Percentiles rank a stretch among this genome's conserved stretches.
These are phyloP conservation scores for Lagria hirta DNA, from an alignment of 2,888 invertebrate species.

Conservation along the genomic window DNA sequence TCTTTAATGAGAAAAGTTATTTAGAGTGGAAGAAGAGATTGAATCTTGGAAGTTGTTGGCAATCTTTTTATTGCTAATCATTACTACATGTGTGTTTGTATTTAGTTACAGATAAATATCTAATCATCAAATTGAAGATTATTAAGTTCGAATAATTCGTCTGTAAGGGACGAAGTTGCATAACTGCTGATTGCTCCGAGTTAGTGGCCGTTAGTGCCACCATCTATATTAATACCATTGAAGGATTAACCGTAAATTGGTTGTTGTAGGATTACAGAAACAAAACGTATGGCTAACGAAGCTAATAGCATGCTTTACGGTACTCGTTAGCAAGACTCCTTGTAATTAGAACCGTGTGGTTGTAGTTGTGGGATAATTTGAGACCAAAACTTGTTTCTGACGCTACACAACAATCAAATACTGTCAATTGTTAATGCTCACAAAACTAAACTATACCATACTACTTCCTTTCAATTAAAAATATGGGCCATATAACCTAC, in stretches of 20 bases:
- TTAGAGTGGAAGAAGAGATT: constrained; percentile 2
- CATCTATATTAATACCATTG: constrained; percentile 31
- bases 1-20: constrained; percentile 26
- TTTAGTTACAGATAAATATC: too few species aligned
- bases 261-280: constrained; percentile 31
- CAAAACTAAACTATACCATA: too few species aligned
- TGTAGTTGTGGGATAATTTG: constrained; percentile 34
- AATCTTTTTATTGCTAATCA: constrained; percentile 16
- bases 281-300: constrained; percentile 40
- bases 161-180: constrained; percentile 6
- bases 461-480: too few species aligned
- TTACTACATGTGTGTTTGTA: constrained; percentile 6
- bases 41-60: constrained; percentile 2
- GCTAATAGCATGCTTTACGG: constrained; percentile 43
- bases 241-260: constrained; percentile 35
- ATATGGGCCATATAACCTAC: too few species aligned
- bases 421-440: too few species aligned
- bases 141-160: constrained; percentile 17
- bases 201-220: constrained; percentile 25
- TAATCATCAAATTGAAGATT: constrained; percentile 12
- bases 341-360: constrained; percentile 38
- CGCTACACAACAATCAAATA: constrained; percentile 19
- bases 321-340: constrained; percentile 35
- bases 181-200: constrained; percentile 26
- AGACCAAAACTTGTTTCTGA: constrained; percentile 9